Evolutionary conservation across 1,140 invertebrate genomes (phyloP), one percentile per base, ranked within the genome.

Genomic region (Dendrolimus punctatus): DNA sequence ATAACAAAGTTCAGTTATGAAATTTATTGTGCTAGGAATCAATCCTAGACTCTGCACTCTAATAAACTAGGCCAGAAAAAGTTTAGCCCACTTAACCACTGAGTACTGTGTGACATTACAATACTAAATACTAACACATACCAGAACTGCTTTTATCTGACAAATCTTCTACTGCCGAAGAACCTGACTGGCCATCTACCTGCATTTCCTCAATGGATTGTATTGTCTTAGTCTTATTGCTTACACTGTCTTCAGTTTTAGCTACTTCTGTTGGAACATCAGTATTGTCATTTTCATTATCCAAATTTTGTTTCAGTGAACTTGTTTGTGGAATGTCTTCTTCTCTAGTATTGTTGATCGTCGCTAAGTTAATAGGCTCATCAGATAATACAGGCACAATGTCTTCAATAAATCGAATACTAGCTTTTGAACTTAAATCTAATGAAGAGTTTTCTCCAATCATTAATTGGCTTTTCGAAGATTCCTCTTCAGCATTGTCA

Each of bases 401-500:
- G 53, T 71, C 64, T n/a, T 80, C 74, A 59, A 56, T 62, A 59
- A 71, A 56, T 66, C 64, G 23, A 23, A 23, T 73, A 58, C 58
- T 76, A 45, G 79, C 63, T 64, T 82, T 83, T 9, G 80, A 68
- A 66, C 73, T 86, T 72, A 83, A 72, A 62, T 85, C 79, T 70
- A 82, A 61, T 36, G 78, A 83, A 56, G 57, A 72, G 61, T 70
- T 73, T 40, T 85, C 81, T 68, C 58, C 79, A 40, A 80, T 61
- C 57, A 62, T 79, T 46, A 85, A 51, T 49, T 78, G 73, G 38
- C 46, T 72, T 59, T 80, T 81, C 43, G 79, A 71, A 45, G 73
- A 69, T 65, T 85, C 82, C 41, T 87, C 82, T 49, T 87, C 83
- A 36, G 69, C 51, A 61, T 88, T 88, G 59, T 90, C 88, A 45